phyloP scores from a whole-genome alignment of 1,140 invertebrate species.

The Diorhabda sublineata region DNA sequence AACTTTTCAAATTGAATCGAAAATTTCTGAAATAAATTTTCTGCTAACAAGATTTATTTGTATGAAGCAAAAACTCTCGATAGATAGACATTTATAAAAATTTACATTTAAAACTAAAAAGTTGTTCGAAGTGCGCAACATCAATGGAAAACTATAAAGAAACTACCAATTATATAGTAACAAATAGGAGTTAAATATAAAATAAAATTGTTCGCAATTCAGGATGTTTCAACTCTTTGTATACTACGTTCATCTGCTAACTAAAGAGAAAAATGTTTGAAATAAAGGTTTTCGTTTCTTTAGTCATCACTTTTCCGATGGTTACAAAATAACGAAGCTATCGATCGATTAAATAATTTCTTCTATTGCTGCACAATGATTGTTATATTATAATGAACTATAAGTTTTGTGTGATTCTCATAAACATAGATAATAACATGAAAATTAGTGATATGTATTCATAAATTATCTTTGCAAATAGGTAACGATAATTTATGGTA shows the following conservation, averaged over 20 bases:
- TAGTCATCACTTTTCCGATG: not conserved
- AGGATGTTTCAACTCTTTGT: not conserved
- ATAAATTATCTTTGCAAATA: too few relatives aligned
- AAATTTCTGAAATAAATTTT: too few relatives aligned
- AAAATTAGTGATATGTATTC: too few relatives aligned
- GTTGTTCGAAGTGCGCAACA: not conserved
- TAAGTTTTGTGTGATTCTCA: too few relatives aligned
- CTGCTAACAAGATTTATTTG: too few relatives aligned
- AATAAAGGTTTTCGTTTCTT: not conserved
- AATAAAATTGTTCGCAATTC: not conserved
- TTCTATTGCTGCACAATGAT: not conserved
- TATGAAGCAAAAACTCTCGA: too few relatives aligned
- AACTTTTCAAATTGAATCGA: too few relatives aligned
- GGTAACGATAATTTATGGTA: too few relatives aligned
- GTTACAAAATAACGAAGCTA: slow-evolving; percentile 2
- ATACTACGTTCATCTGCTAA: not conserved
- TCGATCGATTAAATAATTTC: not conserved
- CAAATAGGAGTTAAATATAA: not conserved
- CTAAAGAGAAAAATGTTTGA: slow-evolving; percentile 1
- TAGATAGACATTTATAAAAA: too few relatives aligned
- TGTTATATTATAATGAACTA: not conserved
- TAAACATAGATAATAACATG: too few relatives aligned
- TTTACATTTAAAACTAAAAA: not conserved
- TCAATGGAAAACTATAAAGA: not conserved
- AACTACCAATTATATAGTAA: not conserved